Evolutionary conservation across 2,113 vertebrate species (phyloP), one percentile per base, ranked within the genome.

Genomic region (Hippocampus guttulatus): DNA sequence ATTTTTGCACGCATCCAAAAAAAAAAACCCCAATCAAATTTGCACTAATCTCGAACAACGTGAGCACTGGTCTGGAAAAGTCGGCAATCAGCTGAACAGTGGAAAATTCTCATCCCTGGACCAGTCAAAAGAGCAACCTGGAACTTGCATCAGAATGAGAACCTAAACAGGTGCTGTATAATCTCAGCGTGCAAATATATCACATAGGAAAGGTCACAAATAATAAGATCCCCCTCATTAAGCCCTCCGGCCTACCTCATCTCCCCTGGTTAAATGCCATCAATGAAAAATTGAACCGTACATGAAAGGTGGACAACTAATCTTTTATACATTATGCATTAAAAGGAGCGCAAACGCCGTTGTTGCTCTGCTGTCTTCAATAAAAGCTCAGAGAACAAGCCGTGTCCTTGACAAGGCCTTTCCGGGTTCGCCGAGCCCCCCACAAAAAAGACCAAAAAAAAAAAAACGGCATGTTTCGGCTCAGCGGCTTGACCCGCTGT

Each of bases 251-350:
- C 58, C 27, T 61, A 11, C 33, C 61, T 62, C 30, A 40, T 62
- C 27, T 38, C 60, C 30, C 33, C 33, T 11, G 14, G 63, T 64
- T 82, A 83, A 81, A 85, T 69, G 73, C 33, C 76, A 77, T 62
- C 58, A 64, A 76, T 73, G 18, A 81, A 80, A 80, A 69, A 84
- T 78, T 43, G 33, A 78, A 61, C 67, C 12, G n/a, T 45, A 62
- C 74, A 86, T 84, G 74, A 76, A 81, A 76, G 77, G 70, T 70
- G 64, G 73, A 78, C 71, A 10, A 75, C 52, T 52, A 71, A 75
- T 70, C 66, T 77, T 64, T 67, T 27, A 79, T 77, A 30, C 52
- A 84, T 78, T 70, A 84, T 84, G 74, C 67, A 84, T 87, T 74
- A 85, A 38, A 81, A 84, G 68, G 64, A 40, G 27, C n/a, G 49